Evolutionary conservation across 2,888 invertebrate species (phyloP).

Genomic region (Drosophila austrosaltans): DNA sequence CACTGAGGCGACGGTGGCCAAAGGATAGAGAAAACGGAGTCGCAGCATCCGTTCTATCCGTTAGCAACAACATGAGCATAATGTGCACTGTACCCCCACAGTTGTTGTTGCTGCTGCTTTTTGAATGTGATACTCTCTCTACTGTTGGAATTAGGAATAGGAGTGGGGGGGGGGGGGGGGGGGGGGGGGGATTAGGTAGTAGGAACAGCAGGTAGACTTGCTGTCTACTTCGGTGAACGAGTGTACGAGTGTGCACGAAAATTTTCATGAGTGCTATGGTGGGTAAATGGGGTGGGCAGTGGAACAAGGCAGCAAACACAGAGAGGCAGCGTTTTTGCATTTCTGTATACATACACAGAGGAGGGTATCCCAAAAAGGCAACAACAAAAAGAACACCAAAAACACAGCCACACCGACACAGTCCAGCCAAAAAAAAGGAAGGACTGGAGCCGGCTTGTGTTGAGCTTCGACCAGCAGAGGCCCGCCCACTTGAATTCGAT

Average conservation of each 20-base stretch:
- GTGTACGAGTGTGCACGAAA: slow-evolving; percentile 55
- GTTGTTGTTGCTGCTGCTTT: slow-evolving; percentile 57
- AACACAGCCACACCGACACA: background rate
- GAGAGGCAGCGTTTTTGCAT: slow-evolving; percentile 75
- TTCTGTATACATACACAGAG: slow-evolving; percentile 74
- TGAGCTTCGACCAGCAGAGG: slow-evolving; percentile 31
- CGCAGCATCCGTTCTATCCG: slow-evolving; percentile 46
- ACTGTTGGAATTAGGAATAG: background rate
- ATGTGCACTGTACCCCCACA: slow-evolving; percentile 72
- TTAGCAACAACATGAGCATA: slow-evolving; percentile 52
- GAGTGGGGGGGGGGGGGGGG: background rate
- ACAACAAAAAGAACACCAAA: slow-evolving; percentile 3
- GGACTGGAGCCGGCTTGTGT: slow-evolving; percentile 36
- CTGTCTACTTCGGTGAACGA: slow-evolving; percentile 65
- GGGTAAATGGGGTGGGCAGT: slow-evolving; percentile 22
- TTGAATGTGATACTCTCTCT: slow-evolving; percentile 54
- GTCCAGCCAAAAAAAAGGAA: slow-evolving; percentile 30
- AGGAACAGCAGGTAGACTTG: slow-evolving; percentile 66
- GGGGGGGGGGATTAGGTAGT: slow-evolving; percentile 7
- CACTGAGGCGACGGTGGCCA: slow-evolving; percentile 39
- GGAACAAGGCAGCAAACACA: slow-evolving; percentile 59
- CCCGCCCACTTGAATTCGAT: slow-evolving; percentile 64
- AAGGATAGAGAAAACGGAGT: slow-evolving; percentile 68
- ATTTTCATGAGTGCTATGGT: slow-evolving; percentile 63
- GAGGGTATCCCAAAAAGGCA: slow-evolving; percentile 23